Base-by-base conservation (phyloP, 2,797 vertebrate genomes). In the Malurus leucopterus region DNA sequence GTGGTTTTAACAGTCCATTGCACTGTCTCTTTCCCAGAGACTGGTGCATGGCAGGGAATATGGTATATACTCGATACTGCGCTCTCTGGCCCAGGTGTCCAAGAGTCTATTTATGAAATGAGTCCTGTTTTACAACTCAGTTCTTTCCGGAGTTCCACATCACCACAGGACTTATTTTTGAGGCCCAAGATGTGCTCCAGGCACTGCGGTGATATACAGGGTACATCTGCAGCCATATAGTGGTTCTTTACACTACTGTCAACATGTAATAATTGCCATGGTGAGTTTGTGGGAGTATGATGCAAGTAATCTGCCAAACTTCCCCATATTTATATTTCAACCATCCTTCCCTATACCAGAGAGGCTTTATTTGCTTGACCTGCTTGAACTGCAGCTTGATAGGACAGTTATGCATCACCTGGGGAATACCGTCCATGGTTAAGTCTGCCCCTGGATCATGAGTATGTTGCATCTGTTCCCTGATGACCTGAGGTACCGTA, bases 401-500 rank as follows among this genome's bases (percentile, higher is more conserved):
- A 11, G 11, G 20, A 54, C 23, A 54, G 32, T 3, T 40, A 16
- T 5, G 16, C 9, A 81, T 46, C 13, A 40, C 15, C 29, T 29
- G 49, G 23, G 32, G 54, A 23, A 38, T 15, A 3, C 13, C 16
- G 41, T 40, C 34, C 15, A 13, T 53, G 0, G 0, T 36, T 59
- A 43, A 69, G 36, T 68, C 26, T 13, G 17, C 7, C 22, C 27
- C 30, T 8, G 3, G 2, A 27, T 21, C 34, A 38, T 0, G 0
- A 58, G 8, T 19, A 15, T 11, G 22, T 29, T 53, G 2, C 6
- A 38, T 53, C 9, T 70, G 40, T 46, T 32, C 40, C 19, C 29
- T 46, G 32, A 15, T 53, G 12, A 8, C 15, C 47, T 53, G 32
- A 70, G 40, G 15, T 3, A 32, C 13, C 32, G 32, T 15, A 12